Base-by-base conservation (phyloP, 2,113 vertebrate genomes). In the Erythrolamprus reginae region DNA sequence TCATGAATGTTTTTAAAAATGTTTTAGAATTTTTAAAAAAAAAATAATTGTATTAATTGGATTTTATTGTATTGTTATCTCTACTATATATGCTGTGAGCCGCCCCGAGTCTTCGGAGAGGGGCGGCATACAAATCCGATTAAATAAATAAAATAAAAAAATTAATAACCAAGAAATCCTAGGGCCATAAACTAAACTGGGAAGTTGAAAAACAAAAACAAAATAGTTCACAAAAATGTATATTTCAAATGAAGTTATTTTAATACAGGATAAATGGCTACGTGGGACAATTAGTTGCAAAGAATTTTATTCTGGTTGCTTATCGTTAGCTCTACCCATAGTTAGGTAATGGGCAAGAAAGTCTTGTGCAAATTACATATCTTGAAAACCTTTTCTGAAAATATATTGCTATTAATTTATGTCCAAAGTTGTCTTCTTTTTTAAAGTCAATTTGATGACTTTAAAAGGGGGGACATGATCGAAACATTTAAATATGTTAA, bases 231-330 rank as follows among this genome's bases (percentile, higher is more conserved):
- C 33, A 42, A 77, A 77, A 5, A 17, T 91, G 86, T 95, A 15
- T 90, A 95, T 92, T 96, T 96, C 84, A 93, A 5, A 89, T 95
- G 55, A 90, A 47, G 33, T 42, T 77, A 77, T 77, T 77, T 77
- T 77, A 42, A 52, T 85, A 51, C 9, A 50, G 15, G 28, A 26
- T 4, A 42, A 87, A 87, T 42, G 19, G 21, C 47, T 51, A 21
- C 0, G 0, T 51, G 17, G 19, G 58, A 12, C 61, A 88, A 38
- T 70, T 88, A 23, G 17, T 70, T 47, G 19, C 38, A 89, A 42
- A 13, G 7, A 13, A 82, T 53, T 42, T 82, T 82, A 42, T 38
- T 53, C n/a, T 77, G n/a, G 4, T 3, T 47, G 17, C 24, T 58
- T 61, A 26, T 17, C 50, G 24, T 52, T 87, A 33, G 1, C 23